phyloP scores from a whole-genome alignment of 2,797 vertebrate genomes.

The Netta rufina region DNA sequence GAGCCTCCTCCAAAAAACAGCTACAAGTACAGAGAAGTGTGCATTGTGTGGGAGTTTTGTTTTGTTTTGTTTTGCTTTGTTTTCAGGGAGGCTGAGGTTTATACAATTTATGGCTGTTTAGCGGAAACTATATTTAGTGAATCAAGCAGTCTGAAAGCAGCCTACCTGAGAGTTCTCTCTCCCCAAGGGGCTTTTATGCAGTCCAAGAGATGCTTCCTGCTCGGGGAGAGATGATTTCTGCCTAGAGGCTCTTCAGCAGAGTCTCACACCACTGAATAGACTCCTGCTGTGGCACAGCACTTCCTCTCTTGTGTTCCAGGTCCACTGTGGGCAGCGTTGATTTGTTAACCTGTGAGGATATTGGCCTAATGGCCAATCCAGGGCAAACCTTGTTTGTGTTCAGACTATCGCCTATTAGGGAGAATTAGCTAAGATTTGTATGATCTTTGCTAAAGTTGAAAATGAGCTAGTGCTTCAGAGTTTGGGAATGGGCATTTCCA shows the following conservation, averaged over 20 bases:
- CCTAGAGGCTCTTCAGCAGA: neutral
- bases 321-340: fast-evolving
- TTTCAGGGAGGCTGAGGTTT: neutral
- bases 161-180: neutral
- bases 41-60: too few relatives aligned
- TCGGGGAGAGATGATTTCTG: neutral
- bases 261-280: neutral
- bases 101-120: neutral
- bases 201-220: neutral
- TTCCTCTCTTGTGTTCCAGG: neutral
- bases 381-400: neutral
- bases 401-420: neutral
- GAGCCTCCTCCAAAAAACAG: neutral
- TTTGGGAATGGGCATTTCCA: neutral
- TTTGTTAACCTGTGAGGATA: neutral
- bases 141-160: neutral
- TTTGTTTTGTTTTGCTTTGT: neutral
- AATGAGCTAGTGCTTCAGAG: neutral
- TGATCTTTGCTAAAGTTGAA: neutral
- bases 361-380: neutral
- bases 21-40: neutral
- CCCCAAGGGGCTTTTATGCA: neutral
- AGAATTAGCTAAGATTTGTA: neutral
- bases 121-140: neutral
- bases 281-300: neutral